phyloP scores from a whole-genome alignment of 1,140 invertebrate genomes.

The Macrocentrus cingulum region DNA sequence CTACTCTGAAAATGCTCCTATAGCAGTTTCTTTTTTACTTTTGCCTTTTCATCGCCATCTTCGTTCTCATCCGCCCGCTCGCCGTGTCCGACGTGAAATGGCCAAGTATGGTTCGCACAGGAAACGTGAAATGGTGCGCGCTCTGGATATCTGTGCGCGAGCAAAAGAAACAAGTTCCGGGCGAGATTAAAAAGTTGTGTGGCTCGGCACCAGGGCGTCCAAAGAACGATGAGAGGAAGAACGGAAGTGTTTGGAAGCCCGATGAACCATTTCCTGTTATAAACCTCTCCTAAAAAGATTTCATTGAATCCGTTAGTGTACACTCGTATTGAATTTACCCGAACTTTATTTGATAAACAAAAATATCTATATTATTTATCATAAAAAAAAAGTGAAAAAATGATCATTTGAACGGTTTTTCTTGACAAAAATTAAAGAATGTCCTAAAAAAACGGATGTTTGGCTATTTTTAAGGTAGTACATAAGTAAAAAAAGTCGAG shows the following conservation, averaged over 20 bases:
- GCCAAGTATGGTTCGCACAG: not conserved
- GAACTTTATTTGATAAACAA: too few species aligned
- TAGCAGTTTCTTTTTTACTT: not conserved
- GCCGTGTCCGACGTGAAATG: slow-evolving; percentile 6
- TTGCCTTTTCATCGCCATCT: not conserved
- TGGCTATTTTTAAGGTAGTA: too few species aligned
- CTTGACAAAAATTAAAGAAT: too few species aligned
- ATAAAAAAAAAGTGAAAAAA: too few species aligned
- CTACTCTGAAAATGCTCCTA: slow-evolving; percentile 4
- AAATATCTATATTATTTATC: too few species aligned
- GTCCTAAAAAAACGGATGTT: too few species aligned
- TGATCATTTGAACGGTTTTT: too few species aligned
- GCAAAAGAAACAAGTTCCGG: not conserved
- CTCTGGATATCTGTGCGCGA: not conserved
- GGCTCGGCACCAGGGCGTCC: not conserved
- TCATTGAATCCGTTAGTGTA: not conserved
- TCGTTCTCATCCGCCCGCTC: not conserved
- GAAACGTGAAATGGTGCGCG: slow-evolving; percentile 8
- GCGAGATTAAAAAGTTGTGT: slow-evolving; percentile 19
- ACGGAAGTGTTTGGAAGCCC: not conserved
- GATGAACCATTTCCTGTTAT: slow-evolving; percentile 15
- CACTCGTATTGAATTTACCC: too few species aligned
- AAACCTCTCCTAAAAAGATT: not conserved
- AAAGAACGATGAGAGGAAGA: not conserved
- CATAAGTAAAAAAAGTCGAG: too few species aligned